A percentile compares a stretch with the other conserved stretches of the same genome.
These are phyloP conservation scores for Drosophila quinaria DNA, from an alignment of 2,888 invertebrate species.

Conservation along the genomic window DNA sequence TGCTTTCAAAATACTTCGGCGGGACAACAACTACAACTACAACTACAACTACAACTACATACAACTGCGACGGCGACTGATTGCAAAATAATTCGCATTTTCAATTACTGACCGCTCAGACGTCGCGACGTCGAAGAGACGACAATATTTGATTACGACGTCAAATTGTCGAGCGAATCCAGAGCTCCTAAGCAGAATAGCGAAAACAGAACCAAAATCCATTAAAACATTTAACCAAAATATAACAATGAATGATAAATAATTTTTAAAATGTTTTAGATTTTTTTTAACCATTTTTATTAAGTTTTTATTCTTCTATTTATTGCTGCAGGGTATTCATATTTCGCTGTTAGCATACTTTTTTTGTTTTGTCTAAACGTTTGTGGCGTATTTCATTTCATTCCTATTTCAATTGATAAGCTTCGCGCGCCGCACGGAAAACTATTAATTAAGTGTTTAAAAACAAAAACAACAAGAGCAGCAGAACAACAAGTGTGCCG, in stretches of 20 bases:
- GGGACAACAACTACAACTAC: constrained; percentile 6
- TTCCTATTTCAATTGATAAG: constrained; percentile 69
- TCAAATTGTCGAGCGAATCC: constrained; percentile 43
- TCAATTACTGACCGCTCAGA: constrained; percentile 75
- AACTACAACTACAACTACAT: constrained; percentile 2
- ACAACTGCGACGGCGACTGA: constrained; percentile 45
- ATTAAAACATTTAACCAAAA: neutral
- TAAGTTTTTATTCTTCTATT: neutral
- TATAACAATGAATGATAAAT: neutral
- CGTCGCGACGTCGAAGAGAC: constrained; percentile 72
- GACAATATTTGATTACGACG: constrained; percentile 58
- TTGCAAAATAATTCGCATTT: constrained; percentile 78
- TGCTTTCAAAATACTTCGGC: constrained; percentile 25
- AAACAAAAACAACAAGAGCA: constrained; percentile 42
- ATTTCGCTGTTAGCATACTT: neutral
- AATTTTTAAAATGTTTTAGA: neutral
- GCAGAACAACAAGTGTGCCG: constrained; percentile 30
- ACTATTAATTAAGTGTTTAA: constrained; percentile 76
- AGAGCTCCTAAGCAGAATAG: neutral
- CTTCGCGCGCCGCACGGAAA: constrained; percentile 57
- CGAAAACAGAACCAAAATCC: neutral
- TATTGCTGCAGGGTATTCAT: constrained; percentile 47
- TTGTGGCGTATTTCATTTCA: constrained; percentile 68
- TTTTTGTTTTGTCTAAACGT: constrained; percentile 17
- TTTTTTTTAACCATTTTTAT: too few species aligned